Evolutionary conservation across 2,113 vertebrate species (phyloP).

Genomic region (Silurus meridionalis): DNA sequence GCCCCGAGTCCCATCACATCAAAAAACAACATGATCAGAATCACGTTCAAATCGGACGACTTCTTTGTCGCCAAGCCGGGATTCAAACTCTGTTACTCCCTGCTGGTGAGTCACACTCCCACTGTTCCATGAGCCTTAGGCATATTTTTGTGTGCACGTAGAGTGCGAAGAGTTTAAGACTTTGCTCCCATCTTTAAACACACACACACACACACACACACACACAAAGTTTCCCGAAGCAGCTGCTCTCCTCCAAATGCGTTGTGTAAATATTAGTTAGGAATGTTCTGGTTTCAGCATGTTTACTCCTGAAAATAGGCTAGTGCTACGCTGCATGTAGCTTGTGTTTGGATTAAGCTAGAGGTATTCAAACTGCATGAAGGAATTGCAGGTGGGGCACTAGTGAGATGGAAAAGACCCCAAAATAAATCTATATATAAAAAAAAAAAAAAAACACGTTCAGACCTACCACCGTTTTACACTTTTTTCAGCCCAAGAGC

Average conservation of each 20-base stretch:
- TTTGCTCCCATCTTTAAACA: background rate
- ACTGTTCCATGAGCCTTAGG: background rate
- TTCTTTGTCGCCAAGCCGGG: slow-evolving; percentile 97
- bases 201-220: background rate
- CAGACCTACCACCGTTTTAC: background rate
- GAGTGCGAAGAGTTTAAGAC: background rate
- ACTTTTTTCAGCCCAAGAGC: background rate
- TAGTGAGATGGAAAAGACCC: background rate
- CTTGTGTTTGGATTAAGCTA: background rate
- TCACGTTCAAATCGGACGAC: slow-evolving; percentile 96
- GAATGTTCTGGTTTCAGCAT: slow-evolving; percentile 8
- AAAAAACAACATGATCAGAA: slow-evolving; percentile 85
- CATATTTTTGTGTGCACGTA: background rate
- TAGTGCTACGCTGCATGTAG: background rate
- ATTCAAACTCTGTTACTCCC: slow-evolving; percentile 90
- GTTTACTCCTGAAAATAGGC: background rate
- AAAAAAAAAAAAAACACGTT: too few species aligned
- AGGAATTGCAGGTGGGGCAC: background rate
- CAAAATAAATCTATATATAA: background rate
- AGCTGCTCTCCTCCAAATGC: background rate
- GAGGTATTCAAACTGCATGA: background rate
- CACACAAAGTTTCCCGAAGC: background rate
- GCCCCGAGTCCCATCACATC: slow-evolving; percentile 86
- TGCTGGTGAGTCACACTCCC: slow-evolving; percentile 80
- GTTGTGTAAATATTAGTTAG: slow-evolving; percentile 6